These are phyloP conservation scores for Paedocypris sp. DNA, from an alignment of 2,113 vertebrate species.

Conservation along the genomic window DNA sequence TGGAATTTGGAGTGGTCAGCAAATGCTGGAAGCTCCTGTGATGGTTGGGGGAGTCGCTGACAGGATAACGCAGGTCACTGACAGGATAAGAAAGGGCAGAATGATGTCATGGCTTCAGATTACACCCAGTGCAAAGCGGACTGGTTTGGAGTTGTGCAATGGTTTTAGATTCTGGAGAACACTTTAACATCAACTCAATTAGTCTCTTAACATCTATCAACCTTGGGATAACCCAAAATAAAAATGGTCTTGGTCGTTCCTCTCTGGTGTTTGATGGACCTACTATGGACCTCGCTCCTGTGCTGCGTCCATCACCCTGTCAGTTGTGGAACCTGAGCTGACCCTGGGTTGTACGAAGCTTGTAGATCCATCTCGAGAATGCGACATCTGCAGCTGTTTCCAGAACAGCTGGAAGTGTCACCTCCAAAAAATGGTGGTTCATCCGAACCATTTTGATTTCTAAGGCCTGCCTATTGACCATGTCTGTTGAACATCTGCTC, in stretches of 20 bases:
- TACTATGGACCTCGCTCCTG: no score
- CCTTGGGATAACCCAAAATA: neutral
- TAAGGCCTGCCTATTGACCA: no score
- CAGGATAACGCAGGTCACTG: constrained; percentile 32
- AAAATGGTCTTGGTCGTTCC: neutral
- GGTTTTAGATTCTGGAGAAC: neutral
- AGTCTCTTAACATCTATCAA: no score
- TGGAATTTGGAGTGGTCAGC: constrained; percentile 35
- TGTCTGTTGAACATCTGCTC: no score
- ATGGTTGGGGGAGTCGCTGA: constrained; percentile 39
- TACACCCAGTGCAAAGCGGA: constrained; percentile 33
- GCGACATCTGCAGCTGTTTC: constrained; percentile 44
- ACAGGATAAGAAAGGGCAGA: constrained; percentile 43
- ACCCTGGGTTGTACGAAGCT: constrained; percentile 32
- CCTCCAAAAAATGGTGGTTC: neutral
- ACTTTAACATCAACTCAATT: no score
- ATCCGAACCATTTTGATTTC: neutral
- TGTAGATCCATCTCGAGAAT: constrained; percentile 27
- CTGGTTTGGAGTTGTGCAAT: neutral
- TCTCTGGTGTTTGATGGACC: no score
- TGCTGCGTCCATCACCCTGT: constrained; percentile 21
- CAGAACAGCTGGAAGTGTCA: constrained; percentile 39
- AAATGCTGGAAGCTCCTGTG: constrained; percentile 19
- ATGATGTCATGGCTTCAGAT: constrained; percentile 44
- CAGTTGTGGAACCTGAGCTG: constrained; percentile 40